A percentile compares a stretch with the other conserved stretches of the same genome.
phyloP scores from a whole-genome alignment of 2,888 invertebrate species.

The Hirtodrosophila cameraria region DNA sequence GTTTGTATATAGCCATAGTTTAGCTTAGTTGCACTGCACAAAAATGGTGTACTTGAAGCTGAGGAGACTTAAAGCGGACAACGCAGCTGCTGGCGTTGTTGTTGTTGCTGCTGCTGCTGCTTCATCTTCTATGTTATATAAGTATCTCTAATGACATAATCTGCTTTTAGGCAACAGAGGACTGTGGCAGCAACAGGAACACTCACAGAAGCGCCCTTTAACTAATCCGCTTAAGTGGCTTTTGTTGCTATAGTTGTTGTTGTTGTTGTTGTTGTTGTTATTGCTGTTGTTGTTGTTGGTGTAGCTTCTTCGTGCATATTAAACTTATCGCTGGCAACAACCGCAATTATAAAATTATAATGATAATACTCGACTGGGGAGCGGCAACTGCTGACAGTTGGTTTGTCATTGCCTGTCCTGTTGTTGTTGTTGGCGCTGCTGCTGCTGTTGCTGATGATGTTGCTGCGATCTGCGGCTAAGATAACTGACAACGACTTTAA shows the following conservation, averaged over 20 bases:
- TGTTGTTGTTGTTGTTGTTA: conserved; percentile 30
- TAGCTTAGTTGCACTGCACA: conserved; percentile 20
- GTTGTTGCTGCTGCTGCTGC: conserved; percentile 18
- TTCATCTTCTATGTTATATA: conserved; percentile 33
- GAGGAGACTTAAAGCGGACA: conserved; percentile 30
- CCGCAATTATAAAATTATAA: conserved; percentile 80
- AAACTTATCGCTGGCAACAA: conserved; percentile 75
- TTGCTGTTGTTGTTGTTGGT: conserved; percentile 23
- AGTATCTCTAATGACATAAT: conserved; percentile 75
- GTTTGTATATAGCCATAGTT: conserved; percentile 7
- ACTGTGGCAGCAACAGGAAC: conserved; percentile 14
- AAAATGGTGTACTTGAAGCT: conserved; percentile 37
- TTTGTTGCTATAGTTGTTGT: conserved; percentile 55
- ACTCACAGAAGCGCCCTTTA: conserved; percentile 62
- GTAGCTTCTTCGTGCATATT: conserved; percentile 64
- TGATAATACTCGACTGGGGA: conserved; percentile 76
- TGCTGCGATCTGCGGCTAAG: conserved; percentile 60
- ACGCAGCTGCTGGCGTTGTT: conserved; percentile 25
- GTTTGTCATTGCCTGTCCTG: conserved; percentile 70
- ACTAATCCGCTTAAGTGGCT: conserved; percentile 79
- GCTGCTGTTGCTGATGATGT: conserved; percentile 55
- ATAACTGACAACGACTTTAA: conserved; percentile 57
- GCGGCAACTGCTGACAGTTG: conserved; percentile 77
- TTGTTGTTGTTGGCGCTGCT: conserved; percentile 8
- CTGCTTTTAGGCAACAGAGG: conserved; percentile 73